phyloP scores from a whole-genome alignment of 1,140 invertebrate species.

The Drosophila nigrodunni region DNA sequence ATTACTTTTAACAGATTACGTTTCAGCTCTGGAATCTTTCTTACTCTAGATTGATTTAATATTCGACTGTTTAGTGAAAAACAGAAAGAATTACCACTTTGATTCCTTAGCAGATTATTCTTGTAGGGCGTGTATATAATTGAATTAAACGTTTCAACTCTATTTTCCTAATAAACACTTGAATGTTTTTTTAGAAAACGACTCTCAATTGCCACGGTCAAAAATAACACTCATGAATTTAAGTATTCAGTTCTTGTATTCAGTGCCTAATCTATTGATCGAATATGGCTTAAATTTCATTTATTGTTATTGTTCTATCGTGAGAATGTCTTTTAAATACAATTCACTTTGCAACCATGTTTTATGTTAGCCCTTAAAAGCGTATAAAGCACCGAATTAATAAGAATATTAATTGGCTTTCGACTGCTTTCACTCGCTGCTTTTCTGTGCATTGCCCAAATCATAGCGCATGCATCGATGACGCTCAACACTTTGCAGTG shows the following conservation, averaged over 20 bases:
- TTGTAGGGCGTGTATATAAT: too few species aligned
- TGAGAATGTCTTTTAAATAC: too few species aligned
- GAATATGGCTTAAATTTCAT: too few species aligned
- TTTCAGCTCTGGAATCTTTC: background rate
- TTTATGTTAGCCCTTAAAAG: background rate
- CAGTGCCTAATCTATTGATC: too few species aligned
- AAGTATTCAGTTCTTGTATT: too few species aligned
- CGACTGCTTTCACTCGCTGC: background rate
- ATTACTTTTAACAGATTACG: constrained; percentile 72
- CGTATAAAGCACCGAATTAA: background rate
- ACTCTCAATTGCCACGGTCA: too few species aligned
- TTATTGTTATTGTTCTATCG: too few species aligned
- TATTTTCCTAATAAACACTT: background rate
- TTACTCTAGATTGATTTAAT: constrained; percentile 23
- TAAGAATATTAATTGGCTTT: background rate
- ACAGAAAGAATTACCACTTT: background rate
- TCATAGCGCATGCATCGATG: constrained; percentile 17
- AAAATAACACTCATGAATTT: too few species aligned
- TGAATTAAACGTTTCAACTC: background rate
- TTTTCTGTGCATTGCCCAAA: background rate
- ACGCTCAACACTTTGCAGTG: constrained; percentile 27
- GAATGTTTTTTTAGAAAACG: too few species aligned
- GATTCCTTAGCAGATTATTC: background rate
- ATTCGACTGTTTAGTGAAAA: constrained; percentile 16
- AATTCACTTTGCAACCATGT: too few species aligned